These are phyloP conservation scores for Chrysopa pallens DNA, from an alignment of 1,140 invertebrate species.

Conservation along the genomic window DNA sequence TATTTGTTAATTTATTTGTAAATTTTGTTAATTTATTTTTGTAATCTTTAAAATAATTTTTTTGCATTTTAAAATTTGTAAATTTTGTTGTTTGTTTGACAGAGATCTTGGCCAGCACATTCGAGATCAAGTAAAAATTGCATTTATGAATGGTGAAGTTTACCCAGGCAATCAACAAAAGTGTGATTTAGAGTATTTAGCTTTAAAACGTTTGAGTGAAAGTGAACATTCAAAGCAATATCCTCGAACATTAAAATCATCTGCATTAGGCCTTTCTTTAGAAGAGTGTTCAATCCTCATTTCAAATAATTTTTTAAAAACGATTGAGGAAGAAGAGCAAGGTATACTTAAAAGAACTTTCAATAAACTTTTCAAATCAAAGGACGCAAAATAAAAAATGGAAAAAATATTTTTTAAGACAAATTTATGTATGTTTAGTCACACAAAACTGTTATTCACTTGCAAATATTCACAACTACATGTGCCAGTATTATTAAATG, in stretches of 20 bases:
- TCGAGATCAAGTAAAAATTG: slow-evolving; percentile 41
- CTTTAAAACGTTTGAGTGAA: slow-evolving; percentile 46
- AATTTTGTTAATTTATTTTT: slow-evolving; percentile 1
- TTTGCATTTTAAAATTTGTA: background rate
- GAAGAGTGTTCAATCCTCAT: slow-evolving; percentile 42
- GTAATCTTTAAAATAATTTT: slow-evolving; percentile 5
- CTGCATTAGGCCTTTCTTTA: slow-evolving; percentile 44
- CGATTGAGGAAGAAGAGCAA: slow-evolving; percentile 2
- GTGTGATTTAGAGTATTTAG: slow-evolving; percentile 44
- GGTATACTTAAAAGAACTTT: background rate
- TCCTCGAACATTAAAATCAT: slow-evolving; percentile 29
- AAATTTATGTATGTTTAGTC: background rate
- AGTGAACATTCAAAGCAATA: slow-evolving; percentile 52
- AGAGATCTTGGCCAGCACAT: slow-evolving; percentile 64
- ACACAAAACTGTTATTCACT: slow-evolving; percentile 4
- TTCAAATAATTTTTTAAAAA: slow-evolving; percentile 2
- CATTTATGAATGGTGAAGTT: slow-evolving; percentile 40
- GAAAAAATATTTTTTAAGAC: slow-evolving; percentile 2
- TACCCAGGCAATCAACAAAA: slow-evolving; percentile 29
- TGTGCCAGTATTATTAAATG: slow-evolving; percentile 49
- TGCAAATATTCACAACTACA: slow-evolving; percentile 25
- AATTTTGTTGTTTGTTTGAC: slow-evolving; percentile 14
- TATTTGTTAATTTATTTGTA: background rate
- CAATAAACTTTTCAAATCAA: background rate
- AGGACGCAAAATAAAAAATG: background rate